Base-by-base conservation (phyloP, 2,797 vertebrate species). In the Enteromius trimaculatus region DNA sequence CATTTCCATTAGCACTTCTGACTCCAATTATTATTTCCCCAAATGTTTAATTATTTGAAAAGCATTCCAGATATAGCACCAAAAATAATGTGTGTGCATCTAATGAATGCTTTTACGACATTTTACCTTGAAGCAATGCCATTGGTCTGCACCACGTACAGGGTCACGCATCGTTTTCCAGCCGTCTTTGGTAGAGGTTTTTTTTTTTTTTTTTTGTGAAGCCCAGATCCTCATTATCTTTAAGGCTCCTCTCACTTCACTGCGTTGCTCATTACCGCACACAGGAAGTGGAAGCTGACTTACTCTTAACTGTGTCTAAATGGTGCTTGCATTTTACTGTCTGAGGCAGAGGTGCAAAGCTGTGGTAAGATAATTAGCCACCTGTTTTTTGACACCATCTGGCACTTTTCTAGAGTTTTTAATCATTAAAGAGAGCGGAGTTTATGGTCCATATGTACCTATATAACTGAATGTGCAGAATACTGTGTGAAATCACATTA, bases 221-320 rank as follows among this genome's bases (percentile, higher is more conserved):
- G 89, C 87, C 87, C 82, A 65, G 87, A 84, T 90, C 88, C 92
- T 94, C 93, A 94, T 95, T 94, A 94, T 92, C 90, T 90, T 87
- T 90, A 92, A 92, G 90, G 89, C 91, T 92, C 89, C 91, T 91
- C 92, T 89, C 90, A 90, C 90, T 92, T 90, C 87, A 88, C 88
- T 90, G 90, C 91, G 90, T 90, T 90, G 88, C 92, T 93, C 92
- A 92, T 94, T 94, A 92, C 88, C 87, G 90, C 92, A 90, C 90
- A 83, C 79, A 84, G 66, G 37, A 76, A 68, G 80, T 51, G 51
- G 66, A 86, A 82, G 75, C 80, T 79, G 77, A 85, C 80, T 81
- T 84, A 74, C 62, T 64, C 78, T 70, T 83, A 84, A 79, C 79
- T 58, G 75, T 72, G 77, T 86, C 62, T 88, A 77, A 86, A 80